Evolutionary conservation across 2,113 vertebrate species (phyloP), one percentile per base, ranked within the genome.

Genomic region (Atractosteus spatula): DNA sequence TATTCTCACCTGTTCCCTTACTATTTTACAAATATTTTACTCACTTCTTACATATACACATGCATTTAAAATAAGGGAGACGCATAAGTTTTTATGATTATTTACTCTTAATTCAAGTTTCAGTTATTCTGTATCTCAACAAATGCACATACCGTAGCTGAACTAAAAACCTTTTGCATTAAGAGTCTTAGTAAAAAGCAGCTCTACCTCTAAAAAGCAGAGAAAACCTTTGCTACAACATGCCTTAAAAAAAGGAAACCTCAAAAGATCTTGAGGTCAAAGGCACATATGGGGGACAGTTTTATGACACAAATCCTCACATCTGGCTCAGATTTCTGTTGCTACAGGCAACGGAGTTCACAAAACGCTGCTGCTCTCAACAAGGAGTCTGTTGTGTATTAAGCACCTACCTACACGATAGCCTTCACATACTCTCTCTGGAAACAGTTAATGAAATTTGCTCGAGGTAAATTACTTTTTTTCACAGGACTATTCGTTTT

Each of bases 281-380:
- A 62, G 56, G 51, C 44, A 68, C 57, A 66, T 68, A 62, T 69
- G 65, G 74, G 41, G 61, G 56, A 63, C 57, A 65, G 29, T 43
- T 47, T 57, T 59, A 78, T 78, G 72, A 78, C 66, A 66, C 67
- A 75, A 78, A 63, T 68, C 66, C 72, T 74, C 70, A 0, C 45
- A 66, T 82, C 76, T 66, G 62, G 62, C 80, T 75, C 76, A 71
- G 55, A 71, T 59, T 83, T 68, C 70, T 77, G 79, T 78, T 82
- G 75, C 80, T 77, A 76, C 63, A 68, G 78, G 78, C 72, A 71
- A 78, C 82, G 70, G 74, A 79, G 63, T 51, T 55, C 56, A 62
- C 69, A 62, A 68, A 68, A 55, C 67, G 54, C 55, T 71, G 66
- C 55, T 78, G 57, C 70, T 76, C 69, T 69, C 72, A 85, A 77